A percentile compares a stretch with the other conserved stretches of the same genome.
These are phyloP conservation scores for Entomyzon cyanotis DNA, from an alignment of 2,113 vertebrate species.

Conservation along the genomic window DNA sequence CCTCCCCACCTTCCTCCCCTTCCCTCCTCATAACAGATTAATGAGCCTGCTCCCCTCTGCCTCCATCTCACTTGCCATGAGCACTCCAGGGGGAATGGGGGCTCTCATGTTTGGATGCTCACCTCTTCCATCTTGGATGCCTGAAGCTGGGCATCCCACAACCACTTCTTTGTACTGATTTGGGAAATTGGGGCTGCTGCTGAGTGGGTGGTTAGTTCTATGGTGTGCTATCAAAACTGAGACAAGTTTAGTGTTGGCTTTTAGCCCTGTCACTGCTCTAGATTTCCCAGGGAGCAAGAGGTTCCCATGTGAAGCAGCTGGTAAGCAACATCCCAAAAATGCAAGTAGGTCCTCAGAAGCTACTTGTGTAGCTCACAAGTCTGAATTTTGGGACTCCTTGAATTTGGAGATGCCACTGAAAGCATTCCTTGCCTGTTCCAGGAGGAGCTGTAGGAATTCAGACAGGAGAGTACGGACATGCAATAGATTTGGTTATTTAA, in stretches of 20 bases:
- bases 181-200: background rate
- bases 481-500: background rate
- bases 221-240: background rate
- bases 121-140: background rate
- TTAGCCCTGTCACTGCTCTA: background rate
- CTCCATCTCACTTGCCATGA: constrained; percentile 11
- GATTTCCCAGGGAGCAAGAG: background rate
- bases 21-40: constrained; percentile 43
- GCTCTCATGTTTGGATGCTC: background rate
- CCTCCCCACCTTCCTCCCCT: background rate
- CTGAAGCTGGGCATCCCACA: background rate
- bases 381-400: background rate
- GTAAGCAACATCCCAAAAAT: background rate
- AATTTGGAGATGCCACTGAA: background rate
- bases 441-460: background rate
- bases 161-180: background rate
- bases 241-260: background rate
- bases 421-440: background rate
- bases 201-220: background rate
- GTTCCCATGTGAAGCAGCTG: background rate
- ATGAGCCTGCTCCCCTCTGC: background rate
- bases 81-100: background rate
- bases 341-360: background rate
- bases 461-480: background rate
- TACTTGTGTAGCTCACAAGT: background rate